Percentiles rank a stretch among this genome's conserved stretches.
Conservation (phyloP, 1,140 invertebrate genomes). For the Metopolophium dirhodum region DNA sequence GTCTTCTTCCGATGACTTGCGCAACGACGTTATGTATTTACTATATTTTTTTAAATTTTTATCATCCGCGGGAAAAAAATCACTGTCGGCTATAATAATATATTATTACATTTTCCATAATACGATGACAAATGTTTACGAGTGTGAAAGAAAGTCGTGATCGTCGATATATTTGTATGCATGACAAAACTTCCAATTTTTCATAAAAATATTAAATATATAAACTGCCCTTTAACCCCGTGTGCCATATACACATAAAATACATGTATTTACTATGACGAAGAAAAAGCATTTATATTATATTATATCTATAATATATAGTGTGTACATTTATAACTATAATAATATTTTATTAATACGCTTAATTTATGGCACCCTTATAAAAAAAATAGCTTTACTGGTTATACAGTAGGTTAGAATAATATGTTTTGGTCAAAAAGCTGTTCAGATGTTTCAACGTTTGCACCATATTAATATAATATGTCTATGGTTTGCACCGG, state of each 20-base stretch:
- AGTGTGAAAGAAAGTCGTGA: neutral
- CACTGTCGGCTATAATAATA: neutral
- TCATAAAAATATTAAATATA: no score
- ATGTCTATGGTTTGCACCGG: neutral
- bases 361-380: no score
- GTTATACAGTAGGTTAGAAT: neutral
- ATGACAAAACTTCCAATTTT: no score
- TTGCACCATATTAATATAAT: no score
- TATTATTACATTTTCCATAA: neutral
- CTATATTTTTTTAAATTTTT: neutral
- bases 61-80: neutral
- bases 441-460: neutral
- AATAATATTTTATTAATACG: no score
- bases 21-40: neutral
- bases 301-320: no score
- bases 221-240: no score
- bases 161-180: neutral
- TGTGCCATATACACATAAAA: no score
- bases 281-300: no score
- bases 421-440: neutral
- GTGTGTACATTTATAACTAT: no score
- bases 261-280: no score
- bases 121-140: neutral
- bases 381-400: neutral
- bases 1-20: neutral